phyloP scores from a whole-genome alignment of 2,888 invertebrate genomes.

The Cataglyphis rosenhaueri region DNA sequence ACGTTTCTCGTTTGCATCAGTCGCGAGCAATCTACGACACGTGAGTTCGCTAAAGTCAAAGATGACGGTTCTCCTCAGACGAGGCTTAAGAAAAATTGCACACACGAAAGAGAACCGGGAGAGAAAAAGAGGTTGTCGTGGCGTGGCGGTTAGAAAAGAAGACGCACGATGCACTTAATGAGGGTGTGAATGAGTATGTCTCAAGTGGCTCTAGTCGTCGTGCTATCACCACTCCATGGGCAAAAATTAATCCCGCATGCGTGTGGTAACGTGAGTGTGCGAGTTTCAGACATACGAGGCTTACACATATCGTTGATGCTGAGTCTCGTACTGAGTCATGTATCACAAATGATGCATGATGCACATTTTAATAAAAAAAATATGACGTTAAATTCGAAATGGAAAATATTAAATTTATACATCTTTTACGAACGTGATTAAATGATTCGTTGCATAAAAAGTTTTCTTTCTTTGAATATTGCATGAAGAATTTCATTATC shows the following conservation, averaged over 20 bases:
- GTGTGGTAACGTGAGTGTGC: conserved; percentile 26
- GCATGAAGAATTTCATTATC: not conserved
- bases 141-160: conserved; percentile 58
- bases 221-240: conserved; percentile 73
- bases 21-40: conserved; percentile 33
- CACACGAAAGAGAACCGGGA: conserved; percentile 14
- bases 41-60: conserved; percentile 52
- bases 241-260: conserved; percentile 77
- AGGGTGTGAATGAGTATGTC: conserved; percentile 83
- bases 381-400: not conserved
- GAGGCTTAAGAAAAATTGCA: conserved; percentile 62
- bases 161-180: conserved; percentile 75
- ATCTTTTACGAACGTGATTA: not conserved
- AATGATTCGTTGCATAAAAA: not conserved
- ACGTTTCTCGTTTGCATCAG: conserved; percentile 47
- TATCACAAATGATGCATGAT: not conserved
- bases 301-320: conserved; percentile 6
- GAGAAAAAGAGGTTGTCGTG: conserved; percentile 56
- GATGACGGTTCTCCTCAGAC: conserved; percentile 67
- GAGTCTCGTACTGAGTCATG: conserved; percentile 21
- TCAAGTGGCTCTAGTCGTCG: conserved; percentile 79
- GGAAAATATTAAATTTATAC: not conserved
- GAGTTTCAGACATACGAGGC: not conserved
- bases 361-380: not conserved
- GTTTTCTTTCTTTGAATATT: not conserved